Evolutionary conservation across 2,888 invertebrate genomes (phyloP), one percentile per base, ranked within the genome.

Genomic region (Archips crataeganus): DNA sequence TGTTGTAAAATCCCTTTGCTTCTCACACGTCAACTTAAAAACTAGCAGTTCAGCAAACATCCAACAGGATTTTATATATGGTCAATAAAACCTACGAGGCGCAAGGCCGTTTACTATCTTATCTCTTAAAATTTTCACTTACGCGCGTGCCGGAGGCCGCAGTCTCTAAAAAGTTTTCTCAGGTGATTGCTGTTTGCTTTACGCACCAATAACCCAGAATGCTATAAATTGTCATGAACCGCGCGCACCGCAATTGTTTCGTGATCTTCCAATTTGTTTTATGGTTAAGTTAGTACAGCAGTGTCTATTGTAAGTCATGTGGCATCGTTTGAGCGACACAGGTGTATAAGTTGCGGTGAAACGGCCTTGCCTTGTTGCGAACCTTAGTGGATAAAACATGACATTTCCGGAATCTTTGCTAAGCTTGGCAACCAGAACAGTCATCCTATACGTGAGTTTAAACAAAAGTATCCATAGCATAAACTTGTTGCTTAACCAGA

Each of bases 91-190:
- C 74, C 72, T 72, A 69, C 69, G 42, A 57, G 3, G 45, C 59
- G 45, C 74, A 86, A 86, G 85, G 85, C 80, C 81, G 75, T 75
- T 15, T 78, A 81, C 86, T 90, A 91, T 92, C 92, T 92, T 91
- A 91, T 92, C 91, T 80, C 71, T 62, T 79, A 79, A 76, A 80
- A 84, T 82, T 83, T 83, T 85, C 77, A 75, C 77, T 79, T 61
- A 54, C 62, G 64, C 71, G 74, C 77, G 76, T 78, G 82, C 79
- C 78, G 79, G 87, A 86, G 89, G 90, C 87, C 87, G 78, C 82
- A 81, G 79, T 82, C 77, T 77, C 57, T 23, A 23, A 82, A 81
- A 79, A 84, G 82, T 85, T 86, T 83, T 84, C 82, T 85, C 83
- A 85, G 82, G 82, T 85, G 83, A 82, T 79, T 78, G 84, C 75